Base-by-base conservation (phyloP, 2,113 vertebrate species). In the Esox niger region DNA sequence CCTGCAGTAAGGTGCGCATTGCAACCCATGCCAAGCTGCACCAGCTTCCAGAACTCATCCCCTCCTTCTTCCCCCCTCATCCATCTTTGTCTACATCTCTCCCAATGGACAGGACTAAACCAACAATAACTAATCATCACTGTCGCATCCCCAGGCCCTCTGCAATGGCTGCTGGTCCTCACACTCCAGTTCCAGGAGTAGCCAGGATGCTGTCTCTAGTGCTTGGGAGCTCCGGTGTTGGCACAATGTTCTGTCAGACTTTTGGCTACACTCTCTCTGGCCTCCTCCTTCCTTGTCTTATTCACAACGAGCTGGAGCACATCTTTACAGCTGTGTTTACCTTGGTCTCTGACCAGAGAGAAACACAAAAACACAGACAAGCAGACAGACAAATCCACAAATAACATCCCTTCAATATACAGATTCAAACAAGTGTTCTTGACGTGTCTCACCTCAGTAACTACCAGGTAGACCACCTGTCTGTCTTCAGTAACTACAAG, bases 261-360 rank as follows among this genome's bases (percentile, higher is more conserved):
- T 49, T 15, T 49, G 47, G n/a, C 47, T 21, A 6, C 8, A 7
- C 15, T 54, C 20, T 26, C 54, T 26, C 54, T 15, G 8, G 1
- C n/a, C 43, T 25, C 26, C 10, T n/a, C n/a, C 63, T 27, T 43
- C 43, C 29, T 17, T 3, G 33, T 30, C 46, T 52, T 46, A 30
- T 65, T 43, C n/a, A 31, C 63, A 64, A 11, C 35, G 25, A 9
- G 11, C 25, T 23, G 27, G 62, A 64, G 25, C 13, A 33, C 21
- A 6, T n/a, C 25, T 17, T 69, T 81, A 69, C 75, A 81, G 79
- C 79, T 78, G 76, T 81, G 73, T 81, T 78, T 81, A 78, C 71
- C 59, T 78, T 68, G 69, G 60, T 30, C 35, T 52, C n/a, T 4
- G 4, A 38, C 35, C 35, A n/a, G n/a, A n/a, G n/a, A n/a, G n/a